These are phyloP conservation scores for Lasioglossum oenotherae DNA, from an alignment of 2,888 invertebrate species.

Conservation along the genomic window DNA sequence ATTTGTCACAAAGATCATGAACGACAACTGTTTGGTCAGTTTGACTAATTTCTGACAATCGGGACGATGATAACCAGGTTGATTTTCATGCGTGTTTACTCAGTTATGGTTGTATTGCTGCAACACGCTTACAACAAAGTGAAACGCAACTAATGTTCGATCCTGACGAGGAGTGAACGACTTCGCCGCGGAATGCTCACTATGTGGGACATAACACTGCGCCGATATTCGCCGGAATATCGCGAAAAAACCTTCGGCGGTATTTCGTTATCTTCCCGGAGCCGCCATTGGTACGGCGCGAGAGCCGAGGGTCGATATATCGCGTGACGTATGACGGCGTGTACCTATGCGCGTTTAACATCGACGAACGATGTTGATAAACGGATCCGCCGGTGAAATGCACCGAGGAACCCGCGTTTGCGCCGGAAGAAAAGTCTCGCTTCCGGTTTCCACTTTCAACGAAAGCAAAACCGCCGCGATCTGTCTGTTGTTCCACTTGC, in stretches of 20 bases:
- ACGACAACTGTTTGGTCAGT: too few relatives aligned
- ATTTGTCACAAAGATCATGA: too few relatives aligned
- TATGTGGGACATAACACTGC: conserved; percentile 57
- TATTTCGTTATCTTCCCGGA: conserved; percentile 27
- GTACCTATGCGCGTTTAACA: background rate
- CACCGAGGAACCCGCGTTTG: background rate
- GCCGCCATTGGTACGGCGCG: background rate
- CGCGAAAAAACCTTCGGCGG: conserved; percentile 43
- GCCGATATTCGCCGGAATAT: conserved; percentile 44
- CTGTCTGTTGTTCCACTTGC: background rate
- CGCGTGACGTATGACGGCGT: background rate
- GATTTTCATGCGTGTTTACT: too few relatives aligned
- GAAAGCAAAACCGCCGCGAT: background rate
- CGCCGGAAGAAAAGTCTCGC: background rate
- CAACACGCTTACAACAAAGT: conserved; percentile 41
- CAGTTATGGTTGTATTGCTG: too few relatives aligned
- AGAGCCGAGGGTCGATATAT: background rate
- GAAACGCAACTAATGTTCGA: conserved; percentile 62
- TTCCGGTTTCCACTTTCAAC: conserved; percentile 4
- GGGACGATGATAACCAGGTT: too few relatives aligned
- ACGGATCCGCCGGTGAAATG: conserved; percentile 2
- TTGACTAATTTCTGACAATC: too few relatives aligned
- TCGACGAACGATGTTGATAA: conserved; percentile 35
- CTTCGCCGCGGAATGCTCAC: conserved; percentile 45
- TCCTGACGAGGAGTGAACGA: conserved; percentile 60